phyloP scores from a whole-genome alignment of 2,888 invertebrate genomes.

The Cephonodes hylas region DNA sequence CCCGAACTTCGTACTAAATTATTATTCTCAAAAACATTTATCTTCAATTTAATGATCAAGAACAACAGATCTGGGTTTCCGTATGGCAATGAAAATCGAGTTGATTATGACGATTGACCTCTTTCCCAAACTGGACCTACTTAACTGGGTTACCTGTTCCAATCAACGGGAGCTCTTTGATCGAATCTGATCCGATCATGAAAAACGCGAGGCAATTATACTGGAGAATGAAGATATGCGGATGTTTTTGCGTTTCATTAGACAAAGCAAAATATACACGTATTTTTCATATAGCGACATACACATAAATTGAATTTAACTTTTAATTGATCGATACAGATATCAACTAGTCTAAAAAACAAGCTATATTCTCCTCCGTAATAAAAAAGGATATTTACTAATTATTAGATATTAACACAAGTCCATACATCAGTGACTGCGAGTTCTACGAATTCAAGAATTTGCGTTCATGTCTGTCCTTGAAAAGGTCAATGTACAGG shows the following conservation, averaged over 20 bases:
- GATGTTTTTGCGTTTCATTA: background rate
- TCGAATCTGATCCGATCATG: background rate
- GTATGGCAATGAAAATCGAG: background rate
- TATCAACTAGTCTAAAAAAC: background rate
- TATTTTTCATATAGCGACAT: too few relatives aligned
- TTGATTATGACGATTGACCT: background rate
- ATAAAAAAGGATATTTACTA: background rate
- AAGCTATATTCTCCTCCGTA: background rate
- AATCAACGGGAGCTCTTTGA: background rate
- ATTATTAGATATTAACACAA: background rate
- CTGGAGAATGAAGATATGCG: too few relatives aligned
- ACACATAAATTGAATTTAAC: too few relatives aligned
- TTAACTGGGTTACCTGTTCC: background rate
- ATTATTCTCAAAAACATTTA: background rate
- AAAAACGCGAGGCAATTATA: background rate
- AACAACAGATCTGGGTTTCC: background rate
- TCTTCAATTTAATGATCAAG: background rate
- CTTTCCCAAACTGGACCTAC: background rate
- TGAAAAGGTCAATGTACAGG: conserved; percentile 10
- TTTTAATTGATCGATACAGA: too few relatives aligned
- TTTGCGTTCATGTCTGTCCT: background rate
- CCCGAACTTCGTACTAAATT: too few relatives aligned
- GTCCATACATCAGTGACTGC: background rate
- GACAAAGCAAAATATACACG: too few relatives aligned
- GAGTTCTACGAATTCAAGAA: background rate